Evolutionary conservation across 2,888 invertebrate genomes (phyloP), one percentile per base, ranked within the genome.

Genomic region (Onthophagus sagittarius): DNA sequence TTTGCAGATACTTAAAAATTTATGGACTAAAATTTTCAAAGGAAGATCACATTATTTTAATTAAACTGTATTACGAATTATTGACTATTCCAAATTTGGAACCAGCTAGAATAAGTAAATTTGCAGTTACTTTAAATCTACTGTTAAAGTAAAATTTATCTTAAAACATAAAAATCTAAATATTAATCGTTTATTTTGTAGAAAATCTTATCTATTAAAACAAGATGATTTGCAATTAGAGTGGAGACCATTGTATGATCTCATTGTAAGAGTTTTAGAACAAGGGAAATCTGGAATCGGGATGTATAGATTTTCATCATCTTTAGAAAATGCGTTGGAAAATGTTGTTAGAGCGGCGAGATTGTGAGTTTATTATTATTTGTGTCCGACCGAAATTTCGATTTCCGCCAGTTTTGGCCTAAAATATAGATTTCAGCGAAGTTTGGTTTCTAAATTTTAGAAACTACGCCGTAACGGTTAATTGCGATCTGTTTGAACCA

Each of bases 11-110:
- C 81, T 90, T 97, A 72, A 90, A 91, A 80, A 87, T 96, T 74
- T 95, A 95, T 87, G 95, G 95, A 5, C 84, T 93, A 77, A 95
- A 94, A 83, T 96, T 98, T 85, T 92, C 93, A 0, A 97, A 97
- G 84, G 93, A 94, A 78, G 97, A 97, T 83, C 97, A 98, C 83
- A 88, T 97, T 70, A 86, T 89, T 14, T 88, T 98, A 69, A 90
- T 97, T 67, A 92, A 94, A 81, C 84, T 97, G 73, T 88, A 93
- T 74, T 93, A 92, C 84, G 93, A 96, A 81, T 85, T 96, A 75
- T 85, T 94, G 53, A 89, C 90, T 11, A 91, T 93, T 79, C 93
- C 94, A 63, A 90, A 94, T 79, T 86, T 95, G 74, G 95, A 96
- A 83, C 91, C 93, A 75, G 88, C 90, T 76, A 88, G 94, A 80